Percentiles rank a stretch among this genome's conserved stretches.
These are phyloP conservation scores for Emydoidea blandingii DNA, from an alignment of 2,797 vertebrate species.

Conservation along the genomic window DNA sequence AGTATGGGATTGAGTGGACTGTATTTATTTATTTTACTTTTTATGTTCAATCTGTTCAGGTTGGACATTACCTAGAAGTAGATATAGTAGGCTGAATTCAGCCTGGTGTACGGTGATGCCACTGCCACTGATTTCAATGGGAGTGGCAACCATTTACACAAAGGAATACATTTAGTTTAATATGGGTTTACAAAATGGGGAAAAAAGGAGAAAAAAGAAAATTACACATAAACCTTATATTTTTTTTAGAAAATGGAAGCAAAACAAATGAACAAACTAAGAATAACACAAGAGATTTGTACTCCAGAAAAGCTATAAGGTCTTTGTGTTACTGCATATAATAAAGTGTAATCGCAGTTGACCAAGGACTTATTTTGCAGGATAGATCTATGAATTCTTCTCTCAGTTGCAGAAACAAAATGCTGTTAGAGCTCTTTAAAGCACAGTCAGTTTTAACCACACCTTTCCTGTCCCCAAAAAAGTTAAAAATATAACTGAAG, in stretches of 20 bases:
- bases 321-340: conserved; percentile 15
- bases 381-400: conserved; percentile 15
- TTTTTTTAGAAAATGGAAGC: background rate
- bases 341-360: conserved; percentile 42
- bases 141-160: background rate
- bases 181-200: background rate
- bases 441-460: conserved; percentile 40
- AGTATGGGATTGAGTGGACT: background rate
- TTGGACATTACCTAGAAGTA: background rate
- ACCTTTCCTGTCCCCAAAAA: conserved; percentile 68
- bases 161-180: background rate
- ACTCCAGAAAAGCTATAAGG: background rate
- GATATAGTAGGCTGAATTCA: background rate
- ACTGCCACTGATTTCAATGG: background rate
- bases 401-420: conserved; percentile 22
- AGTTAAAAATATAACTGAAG: conserved; percentile 43
- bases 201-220: background rate
- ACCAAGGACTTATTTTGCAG: conserved; percentile 53
- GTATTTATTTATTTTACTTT: background rate
- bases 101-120: background rate
- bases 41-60: background rate
- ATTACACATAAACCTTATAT: background rate
- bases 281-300: background rate
- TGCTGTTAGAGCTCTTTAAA: conserved; percentile 36
- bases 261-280: background rate